Percentiles rank a stretch among this genome's conserved stretches.
These are phyloP conservation scores for Nomada lathburiana DNA, from an alignment of 2,888 invertebrate genomes.

Conservation along the genomic window DNA sequence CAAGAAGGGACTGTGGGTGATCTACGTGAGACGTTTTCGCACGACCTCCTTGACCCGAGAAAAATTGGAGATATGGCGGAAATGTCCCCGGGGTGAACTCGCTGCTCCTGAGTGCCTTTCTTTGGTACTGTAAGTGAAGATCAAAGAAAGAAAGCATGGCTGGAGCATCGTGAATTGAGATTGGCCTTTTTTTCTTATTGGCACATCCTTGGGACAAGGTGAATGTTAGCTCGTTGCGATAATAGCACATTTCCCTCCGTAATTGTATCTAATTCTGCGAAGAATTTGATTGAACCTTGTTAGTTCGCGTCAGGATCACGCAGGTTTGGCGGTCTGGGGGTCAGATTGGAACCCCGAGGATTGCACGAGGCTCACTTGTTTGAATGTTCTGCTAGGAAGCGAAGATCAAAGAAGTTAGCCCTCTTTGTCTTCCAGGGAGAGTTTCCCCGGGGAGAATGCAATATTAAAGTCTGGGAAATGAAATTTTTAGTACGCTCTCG, in stretches of 20 bases:
- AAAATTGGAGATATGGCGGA: constrained; percentile 63
- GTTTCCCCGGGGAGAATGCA: constrained; percentile 40
- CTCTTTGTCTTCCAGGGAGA: constrained; percentile 48
- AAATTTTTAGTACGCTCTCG: constrained; percentile 31
- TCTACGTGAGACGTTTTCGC: constrained; percentile 74
- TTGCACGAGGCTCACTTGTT: constrained; percentile 44
- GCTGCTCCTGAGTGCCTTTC: constrained; percentile 6
- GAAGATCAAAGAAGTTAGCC: constrained; percentile 61
- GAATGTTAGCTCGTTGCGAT: too few relatives aligned
- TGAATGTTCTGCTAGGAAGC: constrained; percentile 40
- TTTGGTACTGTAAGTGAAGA: constrained; percentile 21
- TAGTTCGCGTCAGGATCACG: too few relatives aligned
- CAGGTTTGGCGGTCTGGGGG: constrained; percentile 16
- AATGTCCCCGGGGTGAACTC: constrained; percentile 31
- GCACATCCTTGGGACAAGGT: too few relatives aligned
- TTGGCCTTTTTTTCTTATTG: too few relatives aligned
- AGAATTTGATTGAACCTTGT: too few relatives aligned
- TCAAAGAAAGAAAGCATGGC: constrained; percentile 18
- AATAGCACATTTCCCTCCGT: too few relatives aligned
- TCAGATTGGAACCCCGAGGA: constrained; percentile 51
- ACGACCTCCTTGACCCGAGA: constrained; percentile 71
- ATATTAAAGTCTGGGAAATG: constrained; percentile 60
- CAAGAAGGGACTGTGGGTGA: constrained; percentile 40
- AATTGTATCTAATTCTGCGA: too few relatives aligned
- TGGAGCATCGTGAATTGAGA: too few relatives aligned